Evolutionary conservation across 2,113 vertebrate species (phyloP), one percentile per base, ranked within the genome.

Genomic region (Addax nasomaculatus): DNA sequence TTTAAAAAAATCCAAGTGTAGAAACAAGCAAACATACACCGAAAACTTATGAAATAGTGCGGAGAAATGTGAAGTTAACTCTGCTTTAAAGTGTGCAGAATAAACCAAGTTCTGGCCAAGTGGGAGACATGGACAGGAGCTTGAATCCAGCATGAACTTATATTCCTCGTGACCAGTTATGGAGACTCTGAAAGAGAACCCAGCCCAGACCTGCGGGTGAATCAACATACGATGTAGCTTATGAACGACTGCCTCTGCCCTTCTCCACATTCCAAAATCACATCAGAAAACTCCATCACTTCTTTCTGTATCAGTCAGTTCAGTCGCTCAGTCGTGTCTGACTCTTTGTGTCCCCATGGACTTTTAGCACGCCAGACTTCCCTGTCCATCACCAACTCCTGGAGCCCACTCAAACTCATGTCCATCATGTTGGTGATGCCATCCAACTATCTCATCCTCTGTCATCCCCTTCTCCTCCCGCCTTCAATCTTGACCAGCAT

Each of bases 1-100:
- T 67, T 95, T n/a, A 51, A 95, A 97, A 67, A 88, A 92, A 13
- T 95, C 36, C 70, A 94, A 95, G 64, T 47, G 6, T 81, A 39
- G 43, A 92, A 92, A 87, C 53, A 96, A 49, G 39, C 39, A 15
- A 25, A 55, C 19, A 30, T 21, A 57, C 29, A 79, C 6, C 5
- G 19, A 17, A 90, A 70, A 85, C 47, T 85, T 90, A 53, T 87
- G 64, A 86, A 93, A 62, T 16, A 67, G n/a, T 80, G 9, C 27
- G 51, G 64, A 92, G 92, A 93, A 96, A 60, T 76, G 36, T 36
- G 16, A 89, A 87, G 23, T 51, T 47, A 88, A 84, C 51, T 81
- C 53, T 67, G 78, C 87, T 62, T 47, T 85, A 79, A 91, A 88
- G 27, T 36, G 27, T 27, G 19, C 53, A 93, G 70, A 93, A 83